Evolutionary conservation across 1,140 invertebrate species (phyloP).

Genomic region (Drosophila sulfurigaster): DNA sequence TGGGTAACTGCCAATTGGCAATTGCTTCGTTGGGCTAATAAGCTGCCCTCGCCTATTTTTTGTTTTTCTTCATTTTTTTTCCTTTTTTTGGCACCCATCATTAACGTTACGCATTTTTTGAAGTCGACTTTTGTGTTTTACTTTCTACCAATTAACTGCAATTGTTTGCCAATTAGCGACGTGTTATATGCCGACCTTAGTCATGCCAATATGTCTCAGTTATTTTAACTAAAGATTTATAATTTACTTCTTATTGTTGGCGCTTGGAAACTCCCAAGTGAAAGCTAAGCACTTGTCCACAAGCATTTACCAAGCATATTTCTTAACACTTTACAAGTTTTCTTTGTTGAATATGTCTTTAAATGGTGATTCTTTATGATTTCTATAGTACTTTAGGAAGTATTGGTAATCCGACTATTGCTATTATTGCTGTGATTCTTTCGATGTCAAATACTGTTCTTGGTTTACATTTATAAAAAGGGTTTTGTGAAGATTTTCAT

Average conservation of each 20-base stretch:
- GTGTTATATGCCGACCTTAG: constrained; percentile 38
- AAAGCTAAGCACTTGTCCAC: constrained; percentile 44
- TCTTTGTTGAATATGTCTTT: neutral
- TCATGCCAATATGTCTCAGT: constrained; percentile 38
- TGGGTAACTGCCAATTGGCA: constrained; percentile 59
- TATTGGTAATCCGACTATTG: too few species aligned
- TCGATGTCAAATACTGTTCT: too few species aligned
- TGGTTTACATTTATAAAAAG: too few species aligned
- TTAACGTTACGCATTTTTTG: constrained; percentile 57
- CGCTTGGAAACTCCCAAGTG: constrained; percentile 32
- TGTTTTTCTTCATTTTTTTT: neutral
- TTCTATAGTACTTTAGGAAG: too few species aligned
- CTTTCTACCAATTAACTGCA: constrained; percentile 78
- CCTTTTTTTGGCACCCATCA: constrained; percentile 48
- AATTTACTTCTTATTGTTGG: constrained; percentile 66
- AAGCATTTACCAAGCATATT: constrained; percentile 2
- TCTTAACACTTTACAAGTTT: neutral
- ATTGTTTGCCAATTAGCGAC: constrained; percentile 71
- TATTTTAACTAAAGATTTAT: constrained; percentile 79
- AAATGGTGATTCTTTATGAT: neutral
- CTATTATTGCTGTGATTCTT: too few species aligned
- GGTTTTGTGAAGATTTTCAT: too few species aligned
- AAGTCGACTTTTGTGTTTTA: constrained; percentile 56
- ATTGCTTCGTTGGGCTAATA: constrained; percentile 58
- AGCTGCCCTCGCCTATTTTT: constrained; percentile 30